Evolutionary conservation across 2,113 vertebrate species (phyloP).

Genomic region (Myotis lucifugus): DNA sequence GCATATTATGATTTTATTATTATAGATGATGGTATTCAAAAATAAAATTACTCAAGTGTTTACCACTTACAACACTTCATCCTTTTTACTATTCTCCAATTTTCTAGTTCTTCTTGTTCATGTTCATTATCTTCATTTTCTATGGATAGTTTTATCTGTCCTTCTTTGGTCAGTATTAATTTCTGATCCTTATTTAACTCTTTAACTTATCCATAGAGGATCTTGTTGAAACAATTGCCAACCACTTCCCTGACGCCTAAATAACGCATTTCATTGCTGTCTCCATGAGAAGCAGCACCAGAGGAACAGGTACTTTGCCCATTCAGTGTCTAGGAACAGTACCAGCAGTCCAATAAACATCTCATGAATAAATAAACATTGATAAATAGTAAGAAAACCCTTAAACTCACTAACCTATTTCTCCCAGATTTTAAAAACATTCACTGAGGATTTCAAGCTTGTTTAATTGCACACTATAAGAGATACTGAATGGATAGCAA

Average conservation of each 20-base stretch:
- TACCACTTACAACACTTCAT: neutral
- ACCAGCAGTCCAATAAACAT: neutral
- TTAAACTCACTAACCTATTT: constrained; percentile 15
- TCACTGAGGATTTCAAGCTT: neutral
- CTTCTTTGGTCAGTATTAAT: constrained; percentile 18
- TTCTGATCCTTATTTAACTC: constrained; percentile 39
- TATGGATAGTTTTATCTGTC: neutral
- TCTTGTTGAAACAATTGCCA: constrained; percentile 1
- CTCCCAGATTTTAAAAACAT: constrained; percentile 27
- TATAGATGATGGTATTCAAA: neutral
- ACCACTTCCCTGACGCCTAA: constrained; percentile 11
- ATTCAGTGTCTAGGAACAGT: neutral
- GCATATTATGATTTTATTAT: too few relatives aligned
- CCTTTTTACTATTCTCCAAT: neutral
- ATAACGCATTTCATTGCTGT: constrained; percentile 23
- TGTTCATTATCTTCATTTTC: neutral
- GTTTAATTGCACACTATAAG: neutral
- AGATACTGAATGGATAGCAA: neutral
- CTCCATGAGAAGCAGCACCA: neutral
- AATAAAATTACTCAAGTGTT: constrained; percentile 10
- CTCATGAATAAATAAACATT: neutral
- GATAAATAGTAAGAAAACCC: neutral
- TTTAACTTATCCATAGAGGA: constrained; percentile 15
- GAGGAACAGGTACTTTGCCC: neutral
- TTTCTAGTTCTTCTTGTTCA: constrained; percentile 13